Percentiles rank a stretch among this genome's conserved stretches.
Evolutionary conservation across 2,113 vertebrate genomes (phyloP).

Genomic region (Microtus richardsoni): DNA sequence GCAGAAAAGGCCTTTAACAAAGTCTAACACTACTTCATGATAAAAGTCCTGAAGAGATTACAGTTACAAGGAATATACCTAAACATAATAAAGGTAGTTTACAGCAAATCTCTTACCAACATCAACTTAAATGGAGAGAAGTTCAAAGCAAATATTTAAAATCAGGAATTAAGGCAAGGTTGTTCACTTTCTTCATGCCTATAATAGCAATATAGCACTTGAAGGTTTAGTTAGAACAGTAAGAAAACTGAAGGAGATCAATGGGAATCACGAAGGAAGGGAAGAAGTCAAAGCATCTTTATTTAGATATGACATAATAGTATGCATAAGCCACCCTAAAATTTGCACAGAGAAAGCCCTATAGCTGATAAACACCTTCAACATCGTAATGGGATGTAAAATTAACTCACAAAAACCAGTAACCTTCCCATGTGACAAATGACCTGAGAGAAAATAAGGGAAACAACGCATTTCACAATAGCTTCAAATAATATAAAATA

Average conservation of each 20-base stretch:
- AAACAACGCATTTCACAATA: background rate
- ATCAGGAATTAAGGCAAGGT: background rate
- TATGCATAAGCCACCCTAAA: background rate
- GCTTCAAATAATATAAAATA: background rate
- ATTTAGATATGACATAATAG: background rate
- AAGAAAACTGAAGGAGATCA: background rate
- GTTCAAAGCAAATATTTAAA: background rate
- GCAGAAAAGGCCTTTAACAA: background rate
- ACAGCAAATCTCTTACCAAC: background rate
- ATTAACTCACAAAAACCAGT: background rate
- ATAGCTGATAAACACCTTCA: background rate
- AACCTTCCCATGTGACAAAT: background rate
- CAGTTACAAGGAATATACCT: background rate
- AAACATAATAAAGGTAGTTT: background rate
- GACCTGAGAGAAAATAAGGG: background rate
- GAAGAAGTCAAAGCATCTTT: background rate
- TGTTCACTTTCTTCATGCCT: background rate
- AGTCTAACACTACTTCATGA: background rate
- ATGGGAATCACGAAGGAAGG: background rate
- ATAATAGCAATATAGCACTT: background rate
- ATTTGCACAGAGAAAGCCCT: background rate
- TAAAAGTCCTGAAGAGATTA: background rate
- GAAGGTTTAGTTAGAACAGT: background rate
- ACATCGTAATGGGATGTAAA: background rate
- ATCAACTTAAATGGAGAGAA: background rate